phyloP scores from a whole-genome alignment of 1,140 invertebrate species.

The Drosophila pallidifrons region DNA sequence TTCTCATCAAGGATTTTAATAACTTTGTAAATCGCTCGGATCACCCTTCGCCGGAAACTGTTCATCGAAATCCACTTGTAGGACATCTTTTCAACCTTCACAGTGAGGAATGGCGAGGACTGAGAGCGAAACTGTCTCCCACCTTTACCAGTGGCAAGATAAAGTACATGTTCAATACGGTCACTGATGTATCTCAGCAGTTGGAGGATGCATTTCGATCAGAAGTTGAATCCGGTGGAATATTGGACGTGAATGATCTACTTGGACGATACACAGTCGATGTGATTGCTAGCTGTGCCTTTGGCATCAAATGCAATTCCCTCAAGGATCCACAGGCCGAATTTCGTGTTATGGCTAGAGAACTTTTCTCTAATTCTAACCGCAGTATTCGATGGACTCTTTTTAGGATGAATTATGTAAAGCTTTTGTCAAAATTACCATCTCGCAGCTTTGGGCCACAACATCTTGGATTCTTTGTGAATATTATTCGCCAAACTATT shows the following conservation, averaged over 20 bases:
- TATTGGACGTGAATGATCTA: constrained; percentile 53
- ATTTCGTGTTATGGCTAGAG: constrained; percentile 71
- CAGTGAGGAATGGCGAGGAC: constrained; percentile 85
- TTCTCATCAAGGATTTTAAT: constrained; percentile 87
- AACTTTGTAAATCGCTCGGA: constrained; percentile 85
- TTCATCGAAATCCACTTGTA: constrained; percentile 64
- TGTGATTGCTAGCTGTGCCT: constrained; percentile 86
- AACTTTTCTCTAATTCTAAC: constrained; percentile 20
- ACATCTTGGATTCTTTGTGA: constrained; percentile 84
- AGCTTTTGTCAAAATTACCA: constrained; percentile 7
- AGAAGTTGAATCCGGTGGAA: constrained; percentile 24
- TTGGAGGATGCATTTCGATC: constrained; percentile 65
- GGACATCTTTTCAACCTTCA: constrained; percentile 84
- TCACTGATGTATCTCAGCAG: constrained; percentile 82
- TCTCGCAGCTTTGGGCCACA: background rate
- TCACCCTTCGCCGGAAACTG: background rate
- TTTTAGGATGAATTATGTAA: constrained; percentile 21
- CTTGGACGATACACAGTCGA: constrained; percentile 59
- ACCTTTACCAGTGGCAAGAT: constrained; percentile 87
- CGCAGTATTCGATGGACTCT: constrained; percentile 26
- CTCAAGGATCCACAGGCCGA: constrained; percentile 84
- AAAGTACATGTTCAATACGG: constrained; percentile 85
- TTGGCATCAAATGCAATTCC: constrained; percentile 87
- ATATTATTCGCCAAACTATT: constrained; percentile 84
- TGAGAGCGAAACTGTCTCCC: constrained; percentile 86